phyloP scores from a whole-genome alignment of 2,888 invertebrate species.

The Caenorhabditis virilis region DNA sequence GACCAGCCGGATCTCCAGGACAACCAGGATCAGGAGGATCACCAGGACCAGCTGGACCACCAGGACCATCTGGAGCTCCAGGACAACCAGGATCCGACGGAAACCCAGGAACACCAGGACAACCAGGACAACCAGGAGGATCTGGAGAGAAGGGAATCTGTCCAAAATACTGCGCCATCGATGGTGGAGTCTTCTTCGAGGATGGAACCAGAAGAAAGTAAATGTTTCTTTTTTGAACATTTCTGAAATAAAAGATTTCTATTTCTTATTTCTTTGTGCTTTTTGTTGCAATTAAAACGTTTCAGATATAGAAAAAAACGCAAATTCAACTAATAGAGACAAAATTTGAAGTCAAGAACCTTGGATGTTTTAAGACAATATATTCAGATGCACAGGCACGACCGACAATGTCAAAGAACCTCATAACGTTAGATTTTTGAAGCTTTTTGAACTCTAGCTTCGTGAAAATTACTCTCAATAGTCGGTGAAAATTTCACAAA shows the following conservation, averaged over 20 bases:
- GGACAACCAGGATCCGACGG: constrained; percentile 46
- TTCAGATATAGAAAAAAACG: not conserved
- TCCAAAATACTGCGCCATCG: constrained; percentile 65
- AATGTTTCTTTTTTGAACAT: not conserved
- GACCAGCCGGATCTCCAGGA: constrained; percentile 42
- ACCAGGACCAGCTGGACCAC: constrained; percentile 45
- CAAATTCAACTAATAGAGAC: too few relatives aligned
- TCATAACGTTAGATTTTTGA: too few relatives aligned
- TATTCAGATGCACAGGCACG: too few relatives aligned
- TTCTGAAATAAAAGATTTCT: constrained; percentile 5
- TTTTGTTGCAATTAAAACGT: not conserved
- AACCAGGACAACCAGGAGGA: constrained; percentile 49
- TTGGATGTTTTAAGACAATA: not conserved
- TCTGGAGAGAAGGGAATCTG: constrained; percentile 63
- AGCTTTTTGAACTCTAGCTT: too few relatives aligned
- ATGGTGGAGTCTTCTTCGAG: constrained; percentile 66
- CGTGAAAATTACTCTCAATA: too few relatives aligned
- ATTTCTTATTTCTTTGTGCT: not conserved
- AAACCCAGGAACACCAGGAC: constrained; percentile 45
- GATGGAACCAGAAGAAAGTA: constrained; percentile 56
- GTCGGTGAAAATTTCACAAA: too few relatives aligned
- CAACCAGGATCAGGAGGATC: constrained; percentile 31
- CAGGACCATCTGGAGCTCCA: constrained; percentile 46
- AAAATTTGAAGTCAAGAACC: not conserved
- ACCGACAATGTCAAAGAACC: too few relatives aligned